Evolutionary conservation across 2,888 invertebrate species (phyloP), one percentile per base, ranked within the genome.

Genomic region (Agrotis exclamationis): DNA sequence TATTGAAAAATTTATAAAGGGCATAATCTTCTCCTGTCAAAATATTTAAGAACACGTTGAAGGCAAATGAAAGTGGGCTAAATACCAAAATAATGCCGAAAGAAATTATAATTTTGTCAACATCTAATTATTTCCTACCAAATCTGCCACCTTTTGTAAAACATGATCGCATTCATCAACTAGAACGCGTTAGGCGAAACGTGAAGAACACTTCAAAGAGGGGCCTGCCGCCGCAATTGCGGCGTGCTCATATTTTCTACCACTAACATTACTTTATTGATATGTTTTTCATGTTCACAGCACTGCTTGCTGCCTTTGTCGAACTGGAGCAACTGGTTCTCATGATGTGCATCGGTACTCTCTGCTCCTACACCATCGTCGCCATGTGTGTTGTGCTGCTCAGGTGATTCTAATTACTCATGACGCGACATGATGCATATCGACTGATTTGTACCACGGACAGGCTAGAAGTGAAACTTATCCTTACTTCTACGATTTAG

Each of bases 331-430:
- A 98, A 82, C 93, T 99, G 53, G 97, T 99, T 1, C 97, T 98
- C 87, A 98, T 99, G 96, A 97, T 99, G 97, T 98, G 98, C 14
- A 98, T 99, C 74, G 98, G 98, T 9, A 98, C 98, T 0, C 94
- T 99, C 1, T 92, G 98, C 77, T 98, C 98, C 0, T 99, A 99
- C 91, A 98, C 98, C 0, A 97, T 98, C 69, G 99, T 99, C 3
- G 98, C 99, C 1, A 97, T 97, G 9, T 98, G 98, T 84, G 98
- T 99, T 9, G 96, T 99, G n/a, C 96, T 99, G 62, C 94, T 99
- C 50, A 97, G 98, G 97, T 94, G 76, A 39, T 9, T 9, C 1
- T 39, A 9, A 9, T 39, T 39, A 39, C 39, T 39, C 39, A 39
- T 11, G 39, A 39, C 9, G 39, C 39, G 2, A 39, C 11, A 7